phyloP scores from a whole-genome alignment of 2,113 vertebrate genomes.

The Odocoileus virginianus region DNA sequence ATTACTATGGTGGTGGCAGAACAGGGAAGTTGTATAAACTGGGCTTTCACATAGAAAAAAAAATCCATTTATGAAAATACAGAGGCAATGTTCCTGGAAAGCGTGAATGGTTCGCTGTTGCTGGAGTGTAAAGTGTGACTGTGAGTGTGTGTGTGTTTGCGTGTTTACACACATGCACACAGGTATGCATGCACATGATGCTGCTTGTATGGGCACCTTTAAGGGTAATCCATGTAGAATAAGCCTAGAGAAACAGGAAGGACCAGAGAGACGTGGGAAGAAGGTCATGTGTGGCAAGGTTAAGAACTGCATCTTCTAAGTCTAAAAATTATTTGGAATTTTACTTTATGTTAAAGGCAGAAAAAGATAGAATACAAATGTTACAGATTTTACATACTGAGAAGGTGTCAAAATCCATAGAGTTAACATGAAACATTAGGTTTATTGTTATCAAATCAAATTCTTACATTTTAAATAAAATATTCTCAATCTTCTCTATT shows the following conservation, averaged over 20 bases:
- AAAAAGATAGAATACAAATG: neutral
- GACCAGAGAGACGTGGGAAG: neutral
- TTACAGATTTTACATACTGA: neutral
- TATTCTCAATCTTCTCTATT: neutral
- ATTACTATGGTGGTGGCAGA: neutral
- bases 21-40: neutral
- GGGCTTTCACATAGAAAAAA: neutral
- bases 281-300: neutral
- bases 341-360: neutral
- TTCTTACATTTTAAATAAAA: neutral
- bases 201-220: neutral
- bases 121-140: neutral
- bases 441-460: neutral
- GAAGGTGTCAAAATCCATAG: neutral
- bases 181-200: accelerated
- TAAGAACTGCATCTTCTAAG: neutral
- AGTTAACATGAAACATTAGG: neutral
- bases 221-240: neutral
- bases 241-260: neutral
- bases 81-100: neutral
- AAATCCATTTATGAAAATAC: neutral
- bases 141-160: neutral
- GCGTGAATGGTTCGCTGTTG: neutral
- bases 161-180: too few relatives aligned
- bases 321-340: constrained; percentile 8